These are phyloP conservation scores for Rhagologus leucostigma DNA, from an alignment of 2,113 vertebrate species.

Conservation along the genomic window DNA sequence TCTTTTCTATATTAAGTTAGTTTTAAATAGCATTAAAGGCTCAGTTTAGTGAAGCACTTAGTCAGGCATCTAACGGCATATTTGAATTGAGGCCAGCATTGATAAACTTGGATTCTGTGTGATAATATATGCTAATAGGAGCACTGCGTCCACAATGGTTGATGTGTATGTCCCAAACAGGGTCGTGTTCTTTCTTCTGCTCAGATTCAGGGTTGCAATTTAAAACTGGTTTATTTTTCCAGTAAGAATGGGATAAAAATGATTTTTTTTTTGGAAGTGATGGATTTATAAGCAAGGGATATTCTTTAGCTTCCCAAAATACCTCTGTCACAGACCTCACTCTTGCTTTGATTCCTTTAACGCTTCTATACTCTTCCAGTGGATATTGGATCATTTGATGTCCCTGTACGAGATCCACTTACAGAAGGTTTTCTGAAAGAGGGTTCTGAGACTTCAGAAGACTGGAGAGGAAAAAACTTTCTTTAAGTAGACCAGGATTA, in stretches of 20 bases:
- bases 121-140: neutral
- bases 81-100: conserved; percentile 50
- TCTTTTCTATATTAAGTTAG: conserved; percentile 48
- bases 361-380: neutral
- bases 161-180: neutral
- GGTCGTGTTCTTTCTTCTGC: neutral
- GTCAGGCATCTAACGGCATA: conserved; percentile 43
- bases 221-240: neutral
- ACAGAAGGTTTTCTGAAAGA: neutral
- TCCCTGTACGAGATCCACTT: neutral
- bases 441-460: neutral
- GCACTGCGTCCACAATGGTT: neutral
- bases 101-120: conserved; percentile 45
- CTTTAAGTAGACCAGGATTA: neutral
- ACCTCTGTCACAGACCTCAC: neutral
- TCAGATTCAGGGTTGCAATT: neutral
- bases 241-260: neutral
- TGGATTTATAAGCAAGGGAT: neutral
- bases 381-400: neutral
- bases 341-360: neutral
- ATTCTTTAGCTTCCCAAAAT: neutral
- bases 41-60: conserved; percentile 43
- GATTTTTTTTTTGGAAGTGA: neutral
- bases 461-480: neutral
- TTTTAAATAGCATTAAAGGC: conserved; percentile 63